Evolutionary conservation across 2,113 vertebrate genomes (phyloP), one percentile per base, ranked within the genome.

Genomic region (Anolis carolinensis): DNA sequence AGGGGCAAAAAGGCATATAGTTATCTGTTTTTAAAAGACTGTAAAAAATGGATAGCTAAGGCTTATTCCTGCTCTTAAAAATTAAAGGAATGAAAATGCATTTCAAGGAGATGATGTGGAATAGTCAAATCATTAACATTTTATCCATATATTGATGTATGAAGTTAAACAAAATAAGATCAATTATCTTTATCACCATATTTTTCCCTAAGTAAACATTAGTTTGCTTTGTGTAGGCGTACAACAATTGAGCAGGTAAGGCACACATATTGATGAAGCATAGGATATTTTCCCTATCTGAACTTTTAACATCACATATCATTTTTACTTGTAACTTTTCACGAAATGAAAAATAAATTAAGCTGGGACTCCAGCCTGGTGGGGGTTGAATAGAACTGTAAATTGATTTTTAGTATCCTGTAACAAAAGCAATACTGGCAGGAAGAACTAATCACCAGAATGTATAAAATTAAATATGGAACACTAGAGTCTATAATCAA

Each of bases 161-260:
- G 52, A n/a, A 55, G 18, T 32, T 8, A 32, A 34, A 39, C 82
- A 75, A 0, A 32, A 10, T 16, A 87, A 86, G 52, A 9, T 18
- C 48, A 16, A 71, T 48, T 30, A 27, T 30, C 34, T 44, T 44
- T 36, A 8, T 13, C 55, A 87, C 90, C 88, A 90, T 11, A 48
- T 67, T 32, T 79, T 55, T 34, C 39, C 39, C 70, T 34, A 78
- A 71, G 14, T 11, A 39, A 5, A 80, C 6, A 27, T n/a, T 44
- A 39, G 73, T 86, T 91, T 85, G 36, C 36, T 87, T 77, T 85
- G 86, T 23, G 27, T 39, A 89, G 81, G 2, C 55, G 32, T 76
- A 81, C 16, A 67, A 79, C 86, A 87, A 83, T 36, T 62, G 32
- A 18, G 44, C 63, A 55, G 48, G 16, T 1, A 83, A 89, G 18